These are phyloP conservation scores for Ormyrus rosae DNA, from an alignment of 2,888 invertebrate genomes.

Conservation along the genomic window DNA sequence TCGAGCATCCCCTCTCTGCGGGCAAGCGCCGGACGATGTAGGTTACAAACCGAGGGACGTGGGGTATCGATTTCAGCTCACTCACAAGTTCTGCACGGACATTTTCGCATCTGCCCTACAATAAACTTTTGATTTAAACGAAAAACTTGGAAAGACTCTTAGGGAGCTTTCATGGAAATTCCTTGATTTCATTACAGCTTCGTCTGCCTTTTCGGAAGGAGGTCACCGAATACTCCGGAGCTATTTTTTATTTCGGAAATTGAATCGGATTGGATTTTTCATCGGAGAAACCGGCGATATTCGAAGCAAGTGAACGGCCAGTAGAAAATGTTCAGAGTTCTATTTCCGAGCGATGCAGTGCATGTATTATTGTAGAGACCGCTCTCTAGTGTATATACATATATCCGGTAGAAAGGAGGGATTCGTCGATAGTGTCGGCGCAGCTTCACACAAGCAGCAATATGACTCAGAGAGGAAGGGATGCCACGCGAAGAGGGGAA, in stretches of 20 bases:
- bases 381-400: neutral
- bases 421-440: constrained; percentile 16
- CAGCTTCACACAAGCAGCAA: no score
- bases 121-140: no score
- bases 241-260: no score
- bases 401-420: neutral
- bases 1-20: no score
- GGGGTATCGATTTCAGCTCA: constrained; percentile 73
- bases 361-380: neutral
- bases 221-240: no score
- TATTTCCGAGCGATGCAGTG: constrained; percentile 32
- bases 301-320: no score
- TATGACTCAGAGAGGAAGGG: neutral
- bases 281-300: no score
- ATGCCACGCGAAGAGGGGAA: neutral
- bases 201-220: no score
- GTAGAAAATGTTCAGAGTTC: neutral
- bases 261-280: no score
- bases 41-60: constrained; percentile 71
- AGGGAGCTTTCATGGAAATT: no score
- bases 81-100: constrained; percentile 64
- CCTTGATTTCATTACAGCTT: no score
- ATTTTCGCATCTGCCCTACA: constrained; percentile 70
- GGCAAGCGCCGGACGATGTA: constrained; percentile 67
- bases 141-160: no score